A percentile compares a stretch with the other conserved stretches of the same genome.
phyloP scores from a whole-genome alignment of 1,140 invertebrate genomes.

The Anoplolepis gracilipes region DNA sequence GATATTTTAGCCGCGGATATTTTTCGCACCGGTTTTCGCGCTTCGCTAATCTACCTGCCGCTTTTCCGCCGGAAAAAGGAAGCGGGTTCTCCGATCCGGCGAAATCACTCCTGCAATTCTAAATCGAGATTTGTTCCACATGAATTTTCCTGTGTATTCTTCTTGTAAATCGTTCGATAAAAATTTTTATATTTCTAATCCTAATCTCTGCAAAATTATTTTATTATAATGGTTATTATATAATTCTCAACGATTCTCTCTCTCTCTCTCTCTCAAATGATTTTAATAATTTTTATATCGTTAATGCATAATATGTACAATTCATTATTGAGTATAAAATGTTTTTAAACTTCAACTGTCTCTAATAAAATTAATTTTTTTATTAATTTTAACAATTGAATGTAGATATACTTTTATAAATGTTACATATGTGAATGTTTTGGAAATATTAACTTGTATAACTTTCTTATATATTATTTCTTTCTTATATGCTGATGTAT shows the following conservation, averaged over 20 bases:
- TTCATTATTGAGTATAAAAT: not conserved
- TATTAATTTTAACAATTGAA: not conserved
- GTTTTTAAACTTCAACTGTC: no score
- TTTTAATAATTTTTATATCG: no score
- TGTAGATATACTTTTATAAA: not conserved
- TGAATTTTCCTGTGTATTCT: not conserved
- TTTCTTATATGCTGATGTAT: not conserved
- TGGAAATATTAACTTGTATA: not conserved
- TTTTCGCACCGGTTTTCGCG: slow-evolving; percentile 55
- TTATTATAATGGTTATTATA: not conserved
- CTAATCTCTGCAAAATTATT: slow-evolving; percentile 1
- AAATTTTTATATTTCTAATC: not conserved
- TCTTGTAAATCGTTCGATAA: not conserved
- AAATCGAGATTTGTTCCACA: slow-evolving; percentile 6
- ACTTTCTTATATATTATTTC: not conserved
- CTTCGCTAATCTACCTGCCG: slow-evolving; percentile 59
- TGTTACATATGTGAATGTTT: not conserved
- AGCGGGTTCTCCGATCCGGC: slow-evolving; percentile 39
- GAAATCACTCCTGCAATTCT: slow-evolving; percentile 36
- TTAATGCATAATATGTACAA: not conserved
- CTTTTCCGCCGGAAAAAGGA: slow-evolving; percentile 48
- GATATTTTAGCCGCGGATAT: slow-evolving; percentile 66
- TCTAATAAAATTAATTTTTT: not conserved
- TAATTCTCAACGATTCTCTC: not conserved
- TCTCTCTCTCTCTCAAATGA: not conserved